phyloP scores from a whole-genome alignment of 23 tunicate genomes.

The Diplosoma virens region DNA sequence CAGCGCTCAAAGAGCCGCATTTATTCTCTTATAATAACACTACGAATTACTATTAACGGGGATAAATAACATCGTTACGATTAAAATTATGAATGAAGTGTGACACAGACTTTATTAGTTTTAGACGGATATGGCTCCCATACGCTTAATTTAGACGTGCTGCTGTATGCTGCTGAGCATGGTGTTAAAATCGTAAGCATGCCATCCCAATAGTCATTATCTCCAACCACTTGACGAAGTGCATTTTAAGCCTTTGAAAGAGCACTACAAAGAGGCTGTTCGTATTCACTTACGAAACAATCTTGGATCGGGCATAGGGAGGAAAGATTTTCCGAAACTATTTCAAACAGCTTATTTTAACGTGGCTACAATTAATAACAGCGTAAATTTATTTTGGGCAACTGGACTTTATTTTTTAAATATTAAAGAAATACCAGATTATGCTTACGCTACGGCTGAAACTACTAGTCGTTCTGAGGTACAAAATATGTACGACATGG shows the following conservation, averaged over 20 bases:
- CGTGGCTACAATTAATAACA: slow-evolving; percentile 23
- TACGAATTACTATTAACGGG: too few species aligned
- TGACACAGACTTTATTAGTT: too few species aligned
- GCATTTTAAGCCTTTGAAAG: slow-evolving; percentile 34
- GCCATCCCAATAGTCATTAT: slow-evolving; percentile 11
- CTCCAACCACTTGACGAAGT: slow-evolving; percentile 33
- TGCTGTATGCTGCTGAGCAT: slow-evolving; percentile 29
- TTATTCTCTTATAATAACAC: too few species aligned
- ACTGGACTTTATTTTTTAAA: slow-evolving; percentile 19
- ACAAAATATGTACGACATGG: not conserved
- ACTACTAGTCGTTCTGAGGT: not conserved
- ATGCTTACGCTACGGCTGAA: slow-evolving; percentile 9
- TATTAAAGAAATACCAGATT: slow-evolving; percentile 17
- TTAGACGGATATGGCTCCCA: slow-evolving; percentile 26
- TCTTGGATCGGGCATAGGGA: slow-evolving; percentile 26
- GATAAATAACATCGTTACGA: too few species aligned
- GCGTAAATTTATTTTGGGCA: slow-evolving; percentile 6
- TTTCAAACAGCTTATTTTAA: slow-evolving; percentile 8
- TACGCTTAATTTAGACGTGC: slow-evolving; percentile 27
- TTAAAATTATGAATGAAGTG: too few species aligned
- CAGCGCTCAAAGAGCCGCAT: too few species aligned
- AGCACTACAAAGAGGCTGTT: slow-evolving; percentile 32
- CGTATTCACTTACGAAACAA: slow-evolving; percentile 23
- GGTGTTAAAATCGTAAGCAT: slow-evolving; percentile 10
- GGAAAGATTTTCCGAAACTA: slow-evolving; percentile 32